Percentiles rank a stretch among this genome's conserved stretches.
These are phyloP conservation scores for Sipha flava DNA, from an alignment of 1,140 invertebrate genomes.

Conservation along the genomic window DNA sequence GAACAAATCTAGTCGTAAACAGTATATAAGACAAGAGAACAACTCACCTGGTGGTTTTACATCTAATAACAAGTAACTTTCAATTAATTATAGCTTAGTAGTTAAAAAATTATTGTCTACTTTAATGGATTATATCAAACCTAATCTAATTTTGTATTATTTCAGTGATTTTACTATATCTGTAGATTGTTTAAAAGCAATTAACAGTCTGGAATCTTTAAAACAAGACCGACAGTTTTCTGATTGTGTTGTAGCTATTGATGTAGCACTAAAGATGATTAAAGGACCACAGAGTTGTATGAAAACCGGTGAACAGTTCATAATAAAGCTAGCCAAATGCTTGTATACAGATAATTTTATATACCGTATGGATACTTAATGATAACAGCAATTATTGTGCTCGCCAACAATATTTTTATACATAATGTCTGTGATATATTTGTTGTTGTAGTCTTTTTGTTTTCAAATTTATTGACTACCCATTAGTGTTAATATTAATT, in stretches of 20 bases:
- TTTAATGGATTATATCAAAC: neutral
- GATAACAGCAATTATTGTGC: neutral
- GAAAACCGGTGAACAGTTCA: slow-evolving; percentile 43
- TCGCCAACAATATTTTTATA: neutral
- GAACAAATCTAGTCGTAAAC: slow-evolving; percentile 24
- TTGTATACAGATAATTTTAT: slow-evolving; percentile 37
- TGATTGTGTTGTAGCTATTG: slow-evolving; percentile 45
- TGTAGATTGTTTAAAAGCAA: slow-evolving; percentile 45
- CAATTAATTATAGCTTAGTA: neutral
- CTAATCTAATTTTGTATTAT: slow-evolving; percentile 2
- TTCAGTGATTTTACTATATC: slow-evolving; percentile 45
- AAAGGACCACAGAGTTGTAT: slow-evolving; percentile 47
- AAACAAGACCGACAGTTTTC: slow-evolving; percentile 45
- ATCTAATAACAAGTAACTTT: slow-evolving; percentile 1
- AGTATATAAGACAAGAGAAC: neutral
- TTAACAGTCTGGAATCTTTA: slow-evolving; percentile 45
- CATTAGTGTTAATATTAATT: neutral
- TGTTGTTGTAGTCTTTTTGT: neutral
- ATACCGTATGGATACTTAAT: slow-evolving; percentile 12
- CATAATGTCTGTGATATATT: neutral
- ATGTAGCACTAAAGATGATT: slow-evolving; percentile 45
- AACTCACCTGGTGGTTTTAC: neutral
- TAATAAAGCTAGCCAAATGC: slow-evolving; percentile 36
- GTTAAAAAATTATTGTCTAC: too few species aligned
- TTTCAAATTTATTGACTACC: neutral